phyloP scores from a whole-genome alignment of 2,888 invertebrate genomes.

The Heliconius charithonia region DNA sequence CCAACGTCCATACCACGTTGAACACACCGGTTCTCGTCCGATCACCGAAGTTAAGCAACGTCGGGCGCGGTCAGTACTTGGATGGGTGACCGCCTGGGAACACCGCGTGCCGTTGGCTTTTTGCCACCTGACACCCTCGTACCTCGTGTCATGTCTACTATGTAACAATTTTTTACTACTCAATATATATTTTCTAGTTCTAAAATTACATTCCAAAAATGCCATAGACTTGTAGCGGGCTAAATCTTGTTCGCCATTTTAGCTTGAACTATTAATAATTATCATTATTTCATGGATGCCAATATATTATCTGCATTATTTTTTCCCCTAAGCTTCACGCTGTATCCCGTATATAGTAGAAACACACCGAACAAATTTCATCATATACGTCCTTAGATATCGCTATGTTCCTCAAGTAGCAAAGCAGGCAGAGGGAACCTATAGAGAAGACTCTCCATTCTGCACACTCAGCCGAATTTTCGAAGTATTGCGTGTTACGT shows the following conservation, averaged over 20 bases:
- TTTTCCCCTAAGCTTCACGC: too few relatives aligned
- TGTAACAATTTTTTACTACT: not conserved
- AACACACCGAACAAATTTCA: too few relatives aligned
- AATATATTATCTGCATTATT: not conserved
- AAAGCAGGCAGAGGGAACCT: too few relatives aligned
- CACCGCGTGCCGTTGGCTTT: slow-evolving; percentile 51
- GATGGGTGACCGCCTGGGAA: slow-evolving; percentile 71
- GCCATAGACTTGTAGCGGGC: not conserved
- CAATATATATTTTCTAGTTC: slow-evolving; percentile 2
- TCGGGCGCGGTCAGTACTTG: slow-evolving; percentile 78
- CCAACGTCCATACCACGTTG: slow-evolving; percentile 75
- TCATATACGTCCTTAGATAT: too few relatives aligned
- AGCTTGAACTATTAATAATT: not conserved
- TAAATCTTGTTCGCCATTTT: not conserved
- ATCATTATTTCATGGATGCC: not conserved
- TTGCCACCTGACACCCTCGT: slow-evolving; percentile 19
- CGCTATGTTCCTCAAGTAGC: too few relatives aligned
- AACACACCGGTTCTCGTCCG: slow-evolving; percentile 79
- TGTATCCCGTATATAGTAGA: too few relatives aligned
- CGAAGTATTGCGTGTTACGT: too few relatives aligned
- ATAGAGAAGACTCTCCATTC: too few relatives aligned
- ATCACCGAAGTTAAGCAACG: slow-evolving; percentile 80
- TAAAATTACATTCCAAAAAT: slow-evolving; percentile 13
- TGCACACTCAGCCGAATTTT: too few relatives aligned
- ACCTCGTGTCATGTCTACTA: not conserved